Evolutionary conservation across 2,888 invertebrate species (phyloP).

Genomic region (Geotrupes spiniger): DNA sequence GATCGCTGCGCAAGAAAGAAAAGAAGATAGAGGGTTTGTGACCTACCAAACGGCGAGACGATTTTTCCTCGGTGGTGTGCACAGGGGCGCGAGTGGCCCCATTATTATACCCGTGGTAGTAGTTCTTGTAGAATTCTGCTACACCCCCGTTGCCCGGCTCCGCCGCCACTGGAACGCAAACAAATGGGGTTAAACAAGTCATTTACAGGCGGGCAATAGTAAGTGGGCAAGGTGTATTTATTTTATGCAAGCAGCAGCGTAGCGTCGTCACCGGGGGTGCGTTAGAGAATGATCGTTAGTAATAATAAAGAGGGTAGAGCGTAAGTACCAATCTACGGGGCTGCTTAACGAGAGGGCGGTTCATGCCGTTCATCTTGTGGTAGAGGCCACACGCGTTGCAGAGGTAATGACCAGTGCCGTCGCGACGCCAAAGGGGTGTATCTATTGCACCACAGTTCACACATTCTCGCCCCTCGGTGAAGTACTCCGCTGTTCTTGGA

Average conservation of each 20-base stretch:
- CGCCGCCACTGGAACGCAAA: slow-evolving; percentile 74
- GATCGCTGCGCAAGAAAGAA: slow-evolving; percentile 14
- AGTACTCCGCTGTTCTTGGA: slow-evolving; percentile 48
- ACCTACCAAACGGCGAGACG: slow-evolving; percentile 70
- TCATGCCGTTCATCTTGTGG: slow-evolving; percentile 94
- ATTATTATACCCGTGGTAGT: slow-evolving; percentile 73
- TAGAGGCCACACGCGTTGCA: slow-evolving; percentile 99
- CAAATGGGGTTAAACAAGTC: slow-evolving; percentile 26
- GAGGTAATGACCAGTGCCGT: slow-evolving; percentile 97
- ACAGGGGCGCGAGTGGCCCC: slow-evolving; percentile 56
- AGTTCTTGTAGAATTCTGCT: slow-evolving; percentile 85
- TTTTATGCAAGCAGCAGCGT: slow-evolving; percentile 43
- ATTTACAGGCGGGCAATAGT: background rate
- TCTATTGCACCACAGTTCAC: slow-evolving; percentile 96
- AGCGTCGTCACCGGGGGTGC: slow-evolving; percentile 49
- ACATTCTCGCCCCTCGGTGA: slow-evolving; percentile 89
- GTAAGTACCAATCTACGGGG: slow-evolving; percentile 80
- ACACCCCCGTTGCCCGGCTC: slow-evolving; percentile 75
- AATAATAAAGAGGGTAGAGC: background rate
- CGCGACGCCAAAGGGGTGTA: slow-evolving; percentile 97
- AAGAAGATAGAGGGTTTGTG: slow-evolving; percentile 34
- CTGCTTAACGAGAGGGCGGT: slow-evolving; percentile 88
- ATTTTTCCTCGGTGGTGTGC: slow-evolving; percentile 62
- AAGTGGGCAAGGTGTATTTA: background rate
- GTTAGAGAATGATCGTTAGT: slow-evolving; percentile 7